A percentile compares a stretch with the other conserved stretches of the same genome.
Evolutionary conservation across 2,113 vertebrate species (phyloP).

Genomic region (Trinectes maculatus): DNA sequence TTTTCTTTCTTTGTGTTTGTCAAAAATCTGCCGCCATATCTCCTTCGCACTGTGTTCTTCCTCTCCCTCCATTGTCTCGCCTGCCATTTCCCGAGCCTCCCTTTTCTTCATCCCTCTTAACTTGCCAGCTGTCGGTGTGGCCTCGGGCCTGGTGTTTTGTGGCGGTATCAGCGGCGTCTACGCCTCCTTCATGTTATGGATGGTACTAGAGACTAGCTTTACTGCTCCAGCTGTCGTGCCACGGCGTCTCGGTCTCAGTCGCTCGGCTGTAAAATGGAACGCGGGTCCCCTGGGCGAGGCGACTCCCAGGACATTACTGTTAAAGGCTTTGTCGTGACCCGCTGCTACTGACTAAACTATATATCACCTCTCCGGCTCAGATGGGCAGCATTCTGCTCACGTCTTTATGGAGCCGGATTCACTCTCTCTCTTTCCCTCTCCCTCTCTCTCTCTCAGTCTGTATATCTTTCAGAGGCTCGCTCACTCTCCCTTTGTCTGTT

Average conservation of each 20-base stretch:
- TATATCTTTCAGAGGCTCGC: constrained; percentile 35
- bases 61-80: constrained; percentile 56
- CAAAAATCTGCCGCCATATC: constrained; percentile 50
- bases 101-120: constrained; percentile 63
- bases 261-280: constrained; percentile 81
- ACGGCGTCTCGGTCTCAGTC: constrained; percentile 73
- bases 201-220: constrained; percentile 68
- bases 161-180: constrained; percentile 64
- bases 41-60: constrained; percentile 22
- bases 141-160: constrained; percentile 76
- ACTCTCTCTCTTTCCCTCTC: constrained; percentile 46
- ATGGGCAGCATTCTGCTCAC: constrained; percentile 71
- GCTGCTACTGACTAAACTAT: constrained; percentile 77
- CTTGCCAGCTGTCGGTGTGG: constrained; percentile 74
- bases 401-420: constrained; percentile 65
- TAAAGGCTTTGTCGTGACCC: constrained; percentile 80
- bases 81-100: constrained; percentile 60
- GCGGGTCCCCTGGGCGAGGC: constrained; percentile 73
- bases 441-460: constrained; percentile 20
- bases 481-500: constrained; percentile 34
- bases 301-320: constrained; percentile 79
- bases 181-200: constrained; percentile 73
- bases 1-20: constrained; percentile 28
- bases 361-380: constrained; percentile 71
- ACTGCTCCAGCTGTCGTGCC: constrained; percentile 76